These are phyloP conservation scores for Drosophila rellima DNA, from an alignment of 2,888 invertebrate species.

Conservation along the genomic window DNA sequence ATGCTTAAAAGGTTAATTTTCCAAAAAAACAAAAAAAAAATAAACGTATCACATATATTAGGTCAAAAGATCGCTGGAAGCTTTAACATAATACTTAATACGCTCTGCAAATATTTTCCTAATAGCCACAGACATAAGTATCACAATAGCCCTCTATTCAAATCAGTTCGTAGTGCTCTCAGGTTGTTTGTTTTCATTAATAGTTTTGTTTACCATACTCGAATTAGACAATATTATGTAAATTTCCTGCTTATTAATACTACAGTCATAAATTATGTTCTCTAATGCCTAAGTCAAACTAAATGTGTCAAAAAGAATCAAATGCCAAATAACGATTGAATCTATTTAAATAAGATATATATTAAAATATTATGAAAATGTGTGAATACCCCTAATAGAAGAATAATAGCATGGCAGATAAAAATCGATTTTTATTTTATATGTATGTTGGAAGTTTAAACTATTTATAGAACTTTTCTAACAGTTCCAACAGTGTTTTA, in stretches of 20 bases:
- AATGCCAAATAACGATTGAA: neutral
- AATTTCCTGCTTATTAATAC: slow-evolving; percentile 30
- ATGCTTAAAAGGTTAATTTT: slow-evolving; percentile 17
- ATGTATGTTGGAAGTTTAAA: neutral
- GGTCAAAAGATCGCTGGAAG: slow-evolving; percentile 40
- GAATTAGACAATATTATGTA: slow-evolving; percentile 41
- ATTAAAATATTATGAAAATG: neutral
- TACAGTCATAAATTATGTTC: neutral
- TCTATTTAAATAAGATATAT: neutral
- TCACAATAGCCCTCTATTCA: slow-evolving; percentile 11
- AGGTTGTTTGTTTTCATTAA: slow-evolving; percentile 57
- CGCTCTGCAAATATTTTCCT: slow-evolving; percentile 1
- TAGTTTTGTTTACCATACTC: slow-evolving; percentile 11
- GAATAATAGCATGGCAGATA: neutral
- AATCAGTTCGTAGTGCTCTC: slow-evolving; percentile 11
- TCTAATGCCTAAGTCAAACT: slow-evolving; percentile 26
- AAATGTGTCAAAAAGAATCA: slow-evolving; percentile 47
- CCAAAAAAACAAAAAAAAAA: neutral
- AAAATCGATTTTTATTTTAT: neutral
- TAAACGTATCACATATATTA: slow-evolving; percentile 17
- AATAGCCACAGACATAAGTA: slow-evolving; percentile 1
- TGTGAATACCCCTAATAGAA: neutral
- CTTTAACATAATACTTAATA: slow-evolving; percentile 29
- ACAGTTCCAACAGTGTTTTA: neutral
- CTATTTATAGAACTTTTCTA: neutral